These are phyloP conservation scores for Drosophila antonietae DNA, from an alignment of 2,888 invertebrate genomes.

Conservation along the genomic window DNA sequence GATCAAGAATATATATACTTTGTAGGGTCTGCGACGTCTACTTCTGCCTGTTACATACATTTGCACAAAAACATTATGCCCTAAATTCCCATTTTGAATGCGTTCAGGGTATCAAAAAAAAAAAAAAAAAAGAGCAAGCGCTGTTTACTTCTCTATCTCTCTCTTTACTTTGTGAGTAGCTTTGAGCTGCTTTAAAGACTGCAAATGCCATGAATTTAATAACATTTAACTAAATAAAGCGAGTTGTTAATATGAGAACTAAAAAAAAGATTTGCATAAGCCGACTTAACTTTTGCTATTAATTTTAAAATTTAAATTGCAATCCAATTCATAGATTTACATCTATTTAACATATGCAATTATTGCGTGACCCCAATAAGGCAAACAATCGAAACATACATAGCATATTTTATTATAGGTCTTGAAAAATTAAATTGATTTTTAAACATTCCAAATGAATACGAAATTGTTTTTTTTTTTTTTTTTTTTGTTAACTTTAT, in stretches of 20 bases:
- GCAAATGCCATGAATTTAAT: neutral
- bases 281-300: neutral
- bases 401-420: neutral
- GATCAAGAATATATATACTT: too few species aligned
- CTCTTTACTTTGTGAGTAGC: neutral
- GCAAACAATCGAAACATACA: conserved; percentile 8
- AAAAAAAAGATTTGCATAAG: neutral
- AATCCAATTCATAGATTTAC: conserved; percentile 6
- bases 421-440: conserved; percentile 56
- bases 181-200: neutral
- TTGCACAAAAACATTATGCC: too few species aligned
- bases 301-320: neutral
- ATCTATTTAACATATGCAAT: conserved; percentile 20
- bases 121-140: too few species aligned
- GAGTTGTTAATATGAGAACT: neutral
- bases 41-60: too few species aligned
- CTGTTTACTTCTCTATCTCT: neutral
- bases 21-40: too few species aligned
- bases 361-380: conserved; percentile 15
- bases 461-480: conserved; percentile 22
- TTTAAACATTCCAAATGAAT: conserved; percentile 31
- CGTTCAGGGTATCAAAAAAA: too few species aligned
- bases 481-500: conserved; percentile 9
- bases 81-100: too few species aligned
- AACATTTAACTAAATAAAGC: neutral